Percentiles rank a stretch among this genome's conserved stretches.
Conservation (phyloP, 2,888 invertebrate genomes). For the Pachymerium ferrugineum region DNA sequence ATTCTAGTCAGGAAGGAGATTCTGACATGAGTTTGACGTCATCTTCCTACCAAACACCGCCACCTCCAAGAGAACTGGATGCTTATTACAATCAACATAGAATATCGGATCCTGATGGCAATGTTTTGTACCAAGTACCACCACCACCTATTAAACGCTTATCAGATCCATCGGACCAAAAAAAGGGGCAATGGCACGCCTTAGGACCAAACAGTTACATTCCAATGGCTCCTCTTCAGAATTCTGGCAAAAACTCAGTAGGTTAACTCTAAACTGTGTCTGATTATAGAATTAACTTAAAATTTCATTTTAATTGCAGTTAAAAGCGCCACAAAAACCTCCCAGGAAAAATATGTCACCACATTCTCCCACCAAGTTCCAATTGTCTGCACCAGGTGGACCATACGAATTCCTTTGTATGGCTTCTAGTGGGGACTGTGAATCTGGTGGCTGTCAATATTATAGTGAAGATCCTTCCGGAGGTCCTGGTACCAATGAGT, state of each 20-base stretch:
- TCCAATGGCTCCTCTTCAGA: conserved; percentile 51
- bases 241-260: not conserved
- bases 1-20: conserved; percentile 33
- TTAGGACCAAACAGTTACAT: conserved; percentile 50
- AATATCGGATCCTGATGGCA: conserved; percentile 30
- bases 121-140: conserved; percentile 34
- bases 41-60: conserved; percentile 51
- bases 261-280: not conserved
- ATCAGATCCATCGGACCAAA: conserved; percentile 33
- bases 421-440: conserved; percentile 37
- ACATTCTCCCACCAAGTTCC: conserved; percentile 35
- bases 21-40: conserved; percentile 35
- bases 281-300: not conserved
- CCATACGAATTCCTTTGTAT: conserved; percentile 39
- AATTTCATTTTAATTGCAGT: conserved; percentile 51
- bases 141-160: conserved; percentile 35
- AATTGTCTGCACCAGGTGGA: conserved; percentile 28
- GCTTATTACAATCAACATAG: conserved; percentile 36
- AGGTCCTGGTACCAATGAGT: conserved; percentile 35
- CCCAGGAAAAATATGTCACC: conserved; percentile 72
- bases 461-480: not conserved
- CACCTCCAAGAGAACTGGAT: conserved; percentile 47
- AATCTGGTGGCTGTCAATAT: not conserved
- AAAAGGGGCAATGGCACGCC: not conserved
- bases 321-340: conserved; percentile 82